A percentile compares a stretch with the other conserved stretches of the same genome.
Conservation (phyloP, 2,113 vertebrate species). For the Otis tarda region DNA sequence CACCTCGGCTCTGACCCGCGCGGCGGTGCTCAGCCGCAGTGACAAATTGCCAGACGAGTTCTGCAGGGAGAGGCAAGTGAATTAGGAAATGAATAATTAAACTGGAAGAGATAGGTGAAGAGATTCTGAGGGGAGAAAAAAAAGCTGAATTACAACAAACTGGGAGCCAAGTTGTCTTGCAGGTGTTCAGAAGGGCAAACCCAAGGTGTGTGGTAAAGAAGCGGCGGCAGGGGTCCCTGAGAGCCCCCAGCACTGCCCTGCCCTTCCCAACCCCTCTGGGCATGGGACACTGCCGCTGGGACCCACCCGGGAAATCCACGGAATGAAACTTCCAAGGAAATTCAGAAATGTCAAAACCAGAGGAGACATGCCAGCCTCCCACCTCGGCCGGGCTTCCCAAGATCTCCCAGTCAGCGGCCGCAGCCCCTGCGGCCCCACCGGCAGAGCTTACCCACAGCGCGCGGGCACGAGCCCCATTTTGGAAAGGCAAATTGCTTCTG, state of each 20-base stretch:
- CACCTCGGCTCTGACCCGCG: not conserved
- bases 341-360: fast-evolving
- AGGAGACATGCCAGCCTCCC: not conserved
- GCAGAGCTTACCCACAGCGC: fast-evolving
- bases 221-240: not conserved
- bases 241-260: not conserved
- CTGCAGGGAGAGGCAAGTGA: not conserved
- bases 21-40: not conserved
- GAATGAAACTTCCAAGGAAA: fast-evolving
- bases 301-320: fast-evolving
- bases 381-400: fast-evolving
- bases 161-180: fast-evolving
- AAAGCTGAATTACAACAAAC: not conserved
- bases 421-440: fast-evolving
- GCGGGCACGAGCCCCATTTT: fast-evolving
- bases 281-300: fast-evolving
- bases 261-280: not conserved
- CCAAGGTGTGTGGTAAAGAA: not conserved
- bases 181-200: fast-evolving
- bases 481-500: fast-evolving
- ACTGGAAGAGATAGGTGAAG: not conserved
- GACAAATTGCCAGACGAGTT: not conserved
- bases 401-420: fast-evolving
- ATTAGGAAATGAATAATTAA: slow-evolving; percentile 55
- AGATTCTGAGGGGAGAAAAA: not conserved